These are phyloP conservation scores for Poeciliopsis presidionis DNA, from an alignment of 2,797 vertebrate genomes.

Conservation along the genomic window DNA sequence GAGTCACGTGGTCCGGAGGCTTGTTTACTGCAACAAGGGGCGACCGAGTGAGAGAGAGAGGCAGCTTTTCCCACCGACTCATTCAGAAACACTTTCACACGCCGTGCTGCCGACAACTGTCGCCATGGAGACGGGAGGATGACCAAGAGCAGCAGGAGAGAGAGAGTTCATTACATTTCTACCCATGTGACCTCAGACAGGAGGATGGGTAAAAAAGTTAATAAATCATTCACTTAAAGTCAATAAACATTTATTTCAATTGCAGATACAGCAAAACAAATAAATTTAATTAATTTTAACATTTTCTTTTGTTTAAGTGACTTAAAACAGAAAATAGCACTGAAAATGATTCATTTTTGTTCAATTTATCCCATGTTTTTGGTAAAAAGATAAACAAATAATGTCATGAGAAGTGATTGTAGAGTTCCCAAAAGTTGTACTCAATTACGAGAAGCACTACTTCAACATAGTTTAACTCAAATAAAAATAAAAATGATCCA, in stretches of 20 bases:
- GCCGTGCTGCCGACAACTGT: conserved; percentile 25
- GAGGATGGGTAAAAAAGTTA: not conserved
- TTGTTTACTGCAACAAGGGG: conserved; percentile 65
- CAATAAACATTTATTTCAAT: not conserved
- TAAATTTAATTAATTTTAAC: not conserved
- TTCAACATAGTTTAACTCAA: no score
- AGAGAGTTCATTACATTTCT: conserved; percentile 11
- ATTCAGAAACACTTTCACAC: conserved; percentile 65
- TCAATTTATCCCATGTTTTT: not conserved
- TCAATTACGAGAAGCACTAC: no score
- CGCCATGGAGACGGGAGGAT: conserved; percentile 42
- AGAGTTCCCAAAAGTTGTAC: no score
- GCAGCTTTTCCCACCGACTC: conserved; percentile 59
- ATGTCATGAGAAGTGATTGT: no score
- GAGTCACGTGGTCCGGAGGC: conserved; percentile 47
- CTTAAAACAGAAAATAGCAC: not conserved
- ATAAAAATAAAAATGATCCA: no score
- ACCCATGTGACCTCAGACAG: conserved; percentile 5
- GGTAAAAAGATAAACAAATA: not conserved
- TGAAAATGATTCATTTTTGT: not conserved
- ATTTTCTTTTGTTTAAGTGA: not conserved
- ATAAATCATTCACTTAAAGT: not conserved
- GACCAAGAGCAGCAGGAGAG: conserved; percentile 2
- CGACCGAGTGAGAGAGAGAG: conserved; percentile 31
- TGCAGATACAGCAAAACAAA: not conserved